Evolutionary conservation across 1,140 invertebrate species (phyloP).

Genomic region (Drosophila pachea): DNA sequence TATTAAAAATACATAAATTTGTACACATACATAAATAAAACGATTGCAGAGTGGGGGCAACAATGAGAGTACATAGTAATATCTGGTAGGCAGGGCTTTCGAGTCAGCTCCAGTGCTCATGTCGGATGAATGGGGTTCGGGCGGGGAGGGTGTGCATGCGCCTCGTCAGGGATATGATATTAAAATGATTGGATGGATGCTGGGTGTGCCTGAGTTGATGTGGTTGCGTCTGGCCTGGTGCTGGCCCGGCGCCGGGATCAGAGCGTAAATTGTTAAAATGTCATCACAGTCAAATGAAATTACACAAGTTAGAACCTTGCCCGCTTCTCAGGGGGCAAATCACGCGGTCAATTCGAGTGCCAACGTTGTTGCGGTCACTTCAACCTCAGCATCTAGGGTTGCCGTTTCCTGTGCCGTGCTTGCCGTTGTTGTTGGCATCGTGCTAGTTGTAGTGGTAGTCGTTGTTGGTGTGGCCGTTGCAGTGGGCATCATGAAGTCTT

Average conservation of each 20-base stretch:
- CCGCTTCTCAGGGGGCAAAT: conserved; percentile 31
- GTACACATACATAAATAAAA: conserved; percentile 69
- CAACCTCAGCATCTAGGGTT: conserved; percentile 24
- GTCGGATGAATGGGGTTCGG: conserved; percentile 28
- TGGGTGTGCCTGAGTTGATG: conserved; percentile 61
- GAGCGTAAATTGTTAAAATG: conserved; percentile 70
- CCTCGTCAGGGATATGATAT: conserved; percentile 11
- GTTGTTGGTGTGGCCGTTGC: conserved; percentile 16
- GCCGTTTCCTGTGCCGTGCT: conserved; percentile 11
- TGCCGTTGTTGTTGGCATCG: conserved; percentile 15
- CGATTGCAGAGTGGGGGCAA: conserved; percentile 36
- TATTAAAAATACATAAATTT: conserved; percentile 69
- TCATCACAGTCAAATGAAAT: conserved; percentile 77
- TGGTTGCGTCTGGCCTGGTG: conserved; percentile 11
- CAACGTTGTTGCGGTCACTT: conserved; percentile 23
- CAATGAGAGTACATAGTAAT: conserved; percentile 24
- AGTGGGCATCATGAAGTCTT: conserved; percentile 31
- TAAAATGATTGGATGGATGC: conserved; percentile 25
- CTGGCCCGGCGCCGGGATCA: conserved; percentile 55
- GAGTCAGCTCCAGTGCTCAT: conserved; percentile 6
- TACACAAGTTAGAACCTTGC: conserved; percentile 44
- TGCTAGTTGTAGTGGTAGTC: conserved; percentile 21
- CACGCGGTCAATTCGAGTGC: conserved; percentile 39
- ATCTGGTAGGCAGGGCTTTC: conserved; percentile 14
- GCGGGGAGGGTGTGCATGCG: conserved; percentile 1